phyloP scores from a whole-genome alignment of 2,113 vertebrate species.

The Tachysurus vachellii region DNA sequence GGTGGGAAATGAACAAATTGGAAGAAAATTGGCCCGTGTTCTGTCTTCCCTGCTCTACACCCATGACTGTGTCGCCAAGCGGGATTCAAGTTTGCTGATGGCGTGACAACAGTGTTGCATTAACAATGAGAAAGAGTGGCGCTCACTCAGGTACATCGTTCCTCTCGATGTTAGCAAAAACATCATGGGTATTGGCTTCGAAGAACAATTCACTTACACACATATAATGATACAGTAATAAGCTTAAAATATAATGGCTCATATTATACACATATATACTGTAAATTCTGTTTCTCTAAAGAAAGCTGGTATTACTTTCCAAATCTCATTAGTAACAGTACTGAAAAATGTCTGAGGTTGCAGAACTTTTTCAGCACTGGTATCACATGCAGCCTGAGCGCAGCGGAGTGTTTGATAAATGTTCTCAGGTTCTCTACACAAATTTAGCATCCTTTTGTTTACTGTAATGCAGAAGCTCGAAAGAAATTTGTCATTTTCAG shows the following conservation, averaged over 20 bases:
- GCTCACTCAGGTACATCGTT: neutral
- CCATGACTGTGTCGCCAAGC: neutral
- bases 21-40: neutral
- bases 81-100: neutral
- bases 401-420: neutral
- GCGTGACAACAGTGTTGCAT: neutral
- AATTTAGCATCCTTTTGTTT: neutral
- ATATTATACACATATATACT: neutral
- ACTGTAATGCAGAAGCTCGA: neutral
- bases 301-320: neutral
- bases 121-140: neutral
- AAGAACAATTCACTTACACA: neutral
- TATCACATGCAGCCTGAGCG: neutral
- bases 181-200: neutral
- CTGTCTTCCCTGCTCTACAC: neutral
- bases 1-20: neutral
- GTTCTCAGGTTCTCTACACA: conserved; percentile 24
- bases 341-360: neutral
- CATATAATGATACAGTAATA: neutral
- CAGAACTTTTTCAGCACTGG: neutral
- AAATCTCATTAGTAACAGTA: neutral
- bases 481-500: conserved; percentile 24
- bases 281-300: neutral
- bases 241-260: neutral
- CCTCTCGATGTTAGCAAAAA: neutral